Evolutionary conservation across 2,113 vertebrate species (phyloP).

Genomic region (Galbula dea): DNA sequence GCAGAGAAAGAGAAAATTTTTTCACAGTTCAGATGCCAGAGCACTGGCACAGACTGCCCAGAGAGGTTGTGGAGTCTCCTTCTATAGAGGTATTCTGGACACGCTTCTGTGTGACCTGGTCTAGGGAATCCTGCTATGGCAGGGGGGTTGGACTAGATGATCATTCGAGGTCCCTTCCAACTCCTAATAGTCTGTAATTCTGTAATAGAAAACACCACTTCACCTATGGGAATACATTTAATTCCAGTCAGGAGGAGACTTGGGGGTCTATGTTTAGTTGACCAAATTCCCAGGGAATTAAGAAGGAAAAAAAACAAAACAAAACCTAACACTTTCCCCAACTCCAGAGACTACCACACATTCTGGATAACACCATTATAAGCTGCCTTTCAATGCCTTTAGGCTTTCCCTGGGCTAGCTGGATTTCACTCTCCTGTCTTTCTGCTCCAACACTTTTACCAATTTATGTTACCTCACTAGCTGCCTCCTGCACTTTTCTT

Average conservation of each 20-base stretch:
- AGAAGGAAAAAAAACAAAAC: background rate
- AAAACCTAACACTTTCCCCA: background rate
- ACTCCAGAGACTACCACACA: rapidly evolving
- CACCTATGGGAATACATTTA: background rate
- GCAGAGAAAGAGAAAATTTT: background rate
- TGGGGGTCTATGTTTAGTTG: background rate
- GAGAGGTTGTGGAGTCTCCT: too few relatives aligned
- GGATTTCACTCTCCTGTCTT: background rate
- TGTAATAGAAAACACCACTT: background rate
- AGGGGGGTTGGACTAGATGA: too few relatives aligned
- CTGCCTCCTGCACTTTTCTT: background rate
- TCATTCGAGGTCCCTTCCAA: too few relatives aligned
- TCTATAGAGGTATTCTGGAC: too few relatives aligned
- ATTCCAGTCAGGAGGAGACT: background rate
- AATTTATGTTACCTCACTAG: background rate
- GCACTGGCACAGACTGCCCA: too few relatives aligned
- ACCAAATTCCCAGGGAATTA: background rate
- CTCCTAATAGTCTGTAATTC: too few relatives aligned
- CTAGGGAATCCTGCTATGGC: too few relatives aligned
- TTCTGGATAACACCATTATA: background rate
- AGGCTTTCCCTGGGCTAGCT: background rate
- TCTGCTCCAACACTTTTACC: background rate
- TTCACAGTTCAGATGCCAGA: too few relatives aligned
- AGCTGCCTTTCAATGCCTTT: background rate
- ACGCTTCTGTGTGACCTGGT: too few relatives aligned